Evolutionary conservation across 2,113 vertebrate species (phyloP).

Genomic region (Brachypteracias leptosomus): DNA sequence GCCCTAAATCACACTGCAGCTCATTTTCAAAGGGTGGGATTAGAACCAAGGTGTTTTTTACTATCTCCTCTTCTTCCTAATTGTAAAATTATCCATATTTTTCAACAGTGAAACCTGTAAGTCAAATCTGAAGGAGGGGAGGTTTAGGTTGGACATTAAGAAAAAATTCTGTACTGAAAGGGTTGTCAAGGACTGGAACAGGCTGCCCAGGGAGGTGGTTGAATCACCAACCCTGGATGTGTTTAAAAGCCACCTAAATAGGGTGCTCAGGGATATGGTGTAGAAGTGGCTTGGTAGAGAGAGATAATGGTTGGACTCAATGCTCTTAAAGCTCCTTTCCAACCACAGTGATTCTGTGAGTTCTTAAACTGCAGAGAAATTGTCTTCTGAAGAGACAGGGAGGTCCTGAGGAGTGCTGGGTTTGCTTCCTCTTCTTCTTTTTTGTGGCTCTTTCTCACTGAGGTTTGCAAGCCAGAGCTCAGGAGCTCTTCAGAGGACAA

Average conservation of each 20-base stretch:
- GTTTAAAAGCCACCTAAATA: too few species aligned
- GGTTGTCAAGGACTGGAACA: too few species aligned
- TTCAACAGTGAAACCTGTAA: background rate
- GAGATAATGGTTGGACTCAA: too few species aligned
- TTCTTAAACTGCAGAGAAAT: background rate
- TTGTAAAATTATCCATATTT: background rate
- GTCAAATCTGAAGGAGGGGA: background rate
- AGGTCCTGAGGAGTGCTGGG: background rate
- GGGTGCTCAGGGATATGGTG: too few species aligned
- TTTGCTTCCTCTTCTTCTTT: conserved; percentile 32
- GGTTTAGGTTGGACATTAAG: too few species aligned
- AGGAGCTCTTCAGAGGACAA: background rate
- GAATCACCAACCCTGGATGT: too few species aligned
- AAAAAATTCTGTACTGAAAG: too few species aligned
- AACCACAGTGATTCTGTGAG: too few species aligned
- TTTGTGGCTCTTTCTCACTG: background rate
- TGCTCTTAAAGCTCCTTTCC: too few species aligned
- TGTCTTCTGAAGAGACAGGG: background rate
- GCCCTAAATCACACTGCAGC: background rate
- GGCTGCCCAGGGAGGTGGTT: too few species aligned
- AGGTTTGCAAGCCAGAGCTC: background rate
- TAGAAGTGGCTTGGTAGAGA: too few species aligned
- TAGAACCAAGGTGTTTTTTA: background rate
- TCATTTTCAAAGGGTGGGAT: background rate
- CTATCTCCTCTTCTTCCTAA: background rate